Conservation (phyloP, 2,888 invertebrate genomes). For the Dasysyrphus tricinctus region DNA sequence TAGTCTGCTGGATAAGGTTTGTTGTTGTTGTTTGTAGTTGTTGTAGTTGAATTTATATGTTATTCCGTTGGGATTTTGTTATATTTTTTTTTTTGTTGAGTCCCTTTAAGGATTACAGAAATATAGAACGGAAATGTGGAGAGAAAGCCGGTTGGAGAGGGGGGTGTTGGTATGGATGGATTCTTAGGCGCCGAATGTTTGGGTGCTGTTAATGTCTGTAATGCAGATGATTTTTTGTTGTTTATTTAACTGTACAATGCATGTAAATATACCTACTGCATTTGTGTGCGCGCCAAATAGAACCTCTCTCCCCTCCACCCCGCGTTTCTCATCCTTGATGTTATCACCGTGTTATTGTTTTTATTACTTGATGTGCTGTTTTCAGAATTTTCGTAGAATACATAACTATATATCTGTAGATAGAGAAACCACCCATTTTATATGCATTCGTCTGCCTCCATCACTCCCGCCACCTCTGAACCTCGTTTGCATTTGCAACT, state of each 20-base stretch:
- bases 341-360: constrained; percentile 37
- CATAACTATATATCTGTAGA: background rate
- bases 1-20: constrained; percentile 54
- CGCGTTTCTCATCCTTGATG: too few species aligned
- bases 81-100: background rate
- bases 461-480: background rate
- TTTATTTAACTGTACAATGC: constrained; percentile 10
- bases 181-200: constrained; percentile 71
- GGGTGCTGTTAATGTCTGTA: constrained; percentile 71
- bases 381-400: background rate
- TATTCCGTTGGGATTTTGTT: constrained; percentile 20
- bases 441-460: constrained; percentile 35
- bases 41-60: constrained; percentile 3
- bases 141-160: background rate
- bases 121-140: constrained; percentile 31
- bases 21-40: background rate
- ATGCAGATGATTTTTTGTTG: constrained; percentile 65
- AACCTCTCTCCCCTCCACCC: background rate
- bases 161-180: background rate
- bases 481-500: background rate
- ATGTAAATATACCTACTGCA: constrained; percentile 44
- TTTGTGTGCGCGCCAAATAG: constrained; percentile 46
- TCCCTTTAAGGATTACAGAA: constrained; percentile 59
- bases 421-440: constrained; percentile 37
- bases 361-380: constrained; percentile 58